These are phyloP conservation scores for Augochlora pura DNA, from an alignment of 1,140 invertebrate genomes.

Conservation along the genomic window DNA sequence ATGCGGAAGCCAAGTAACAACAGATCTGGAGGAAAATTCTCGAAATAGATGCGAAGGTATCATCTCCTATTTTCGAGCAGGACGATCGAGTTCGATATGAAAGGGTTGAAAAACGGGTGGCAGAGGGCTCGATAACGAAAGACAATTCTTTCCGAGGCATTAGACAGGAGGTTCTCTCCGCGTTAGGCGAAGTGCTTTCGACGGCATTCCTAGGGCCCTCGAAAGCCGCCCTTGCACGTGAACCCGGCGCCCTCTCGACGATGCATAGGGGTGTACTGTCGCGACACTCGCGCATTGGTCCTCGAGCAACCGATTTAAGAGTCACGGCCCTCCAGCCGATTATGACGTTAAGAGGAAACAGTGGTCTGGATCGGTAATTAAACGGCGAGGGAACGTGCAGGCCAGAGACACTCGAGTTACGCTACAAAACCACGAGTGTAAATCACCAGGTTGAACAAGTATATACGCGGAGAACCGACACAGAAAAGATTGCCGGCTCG, in stretches of 20 bases:
- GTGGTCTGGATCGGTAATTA: constrained; percentile 52
- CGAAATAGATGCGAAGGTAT: too few species aligned
- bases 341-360: constrained; percentile 60
- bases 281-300: constrained; percentile 49
- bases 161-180: constrained; percentile 30
- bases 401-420: not conserved
- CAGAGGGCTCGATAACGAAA: constrained; percentile 35
- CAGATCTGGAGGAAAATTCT: not conserved
- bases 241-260: constrained; percentile 46
- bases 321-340: constrained; percentile 48
- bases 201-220: constrained; percentile 47
- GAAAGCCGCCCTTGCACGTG: constrained; percentile 36
- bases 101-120: not conserved
- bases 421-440: not conserved
- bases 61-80: too few species aligned
- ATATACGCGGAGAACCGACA: too few species aligned
- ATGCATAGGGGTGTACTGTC: constrained; percentile 62
- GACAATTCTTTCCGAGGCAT: constrained; percentile 60
- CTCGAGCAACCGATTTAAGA: constrained; percentile 57
- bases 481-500: too few species aligned
- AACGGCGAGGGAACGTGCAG: constrained; percentile 17
- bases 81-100: too few species aligned
- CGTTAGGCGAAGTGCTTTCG: constrained; percentile 44
- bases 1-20: too few species aligned
- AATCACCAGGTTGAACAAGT: too few species aligned